These are phyloP conservation scores for Poecilia gillii DNA, from an alignment of 2,797 vertebrate species.

Conservation along the genomic window DNA sequence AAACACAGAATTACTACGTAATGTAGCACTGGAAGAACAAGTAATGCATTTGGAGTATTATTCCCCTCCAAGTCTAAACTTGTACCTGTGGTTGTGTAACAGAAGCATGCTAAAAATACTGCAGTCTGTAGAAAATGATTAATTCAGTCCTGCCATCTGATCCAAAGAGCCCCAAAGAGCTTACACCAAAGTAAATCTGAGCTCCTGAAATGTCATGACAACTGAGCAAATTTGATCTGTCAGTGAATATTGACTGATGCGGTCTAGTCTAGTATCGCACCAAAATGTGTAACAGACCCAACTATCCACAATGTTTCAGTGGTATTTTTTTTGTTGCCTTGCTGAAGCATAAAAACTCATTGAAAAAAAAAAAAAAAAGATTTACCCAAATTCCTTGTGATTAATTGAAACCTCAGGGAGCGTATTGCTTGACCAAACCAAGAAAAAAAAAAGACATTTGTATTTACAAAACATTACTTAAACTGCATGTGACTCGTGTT, in stretches of 20 bases:
- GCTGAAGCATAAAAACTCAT: not conserved
- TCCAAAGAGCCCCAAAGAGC: not conserved
- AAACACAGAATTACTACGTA: not conserved
- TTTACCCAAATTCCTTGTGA: not conserved
- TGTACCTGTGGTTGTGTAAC: not conserved
- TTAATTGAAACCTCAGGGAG: not conserved
- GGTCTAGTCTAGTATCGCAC: not conserved
- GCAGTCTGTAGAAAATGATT: not conserved
- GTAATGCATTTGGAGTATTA: not conserved
- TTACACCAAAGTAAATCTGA: not conserved
- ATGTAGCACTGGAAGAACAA: not conserved
- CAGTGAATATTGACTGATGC: conserved; percentile 3
- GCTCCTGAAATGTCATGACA: conserved; percentile 8
- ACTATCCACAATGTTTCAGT: conserved; percentile 2
- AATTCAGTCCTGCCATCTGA: not conserved
- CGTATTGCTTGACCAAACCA: not conserved
- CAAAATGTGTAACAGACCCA: not conserved
- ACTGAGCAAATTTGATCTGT: conserved; percentile 7
- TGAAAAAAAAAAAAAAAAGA: not conserved
- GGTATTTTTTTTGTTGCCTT: not conserved
- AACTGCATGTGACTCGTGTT: not conserved
- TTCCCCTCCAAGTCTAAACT: not conserved
- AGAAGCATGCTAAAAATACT: not conserved
- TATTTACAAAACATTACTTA: not conserved
- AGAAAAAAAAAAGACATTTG: not conserved